Base-by-base conservation (phyloP, 2,888 invertebrate species). In the Ichneumoninae sp. region DNA sequence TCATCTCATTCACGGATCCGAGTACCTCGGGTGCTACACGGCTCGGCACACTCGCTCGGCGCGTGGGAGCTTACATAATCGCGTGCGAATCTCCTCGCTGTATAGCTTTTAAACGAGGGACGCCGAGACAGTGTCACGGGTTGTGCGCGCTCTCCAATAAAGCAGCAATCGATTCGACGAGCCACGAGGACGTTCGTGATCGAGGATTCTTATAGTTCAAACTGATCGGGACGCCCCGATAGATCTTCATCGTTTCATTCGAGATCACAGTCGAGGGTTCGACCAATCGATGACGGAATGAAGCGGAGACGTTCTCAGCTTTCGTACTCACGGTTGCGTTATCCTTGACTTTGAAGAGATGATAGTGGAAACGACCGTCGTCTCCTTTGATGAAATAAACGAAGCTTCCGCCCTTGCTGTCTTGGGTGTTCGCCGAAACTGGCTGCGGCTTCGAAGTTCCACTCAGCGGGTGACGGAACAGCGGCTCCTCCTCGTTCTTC, bases 381-480 rank as follows among this genome's bases (percentile, higher is more conserved):
- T 95, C 95, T 87, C 97, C 96, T 89, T 96, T 95, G 83, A 97
- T 94, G 89, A 97, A 95, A 94, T 97, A 97, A 89, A 97, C 96
- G 91, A 97, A 95, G 86, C 89, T 91, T 47, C 91, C 90, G 96
- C 96, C 70, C 94, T 95, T 84, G 94, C 95, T 85, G 93, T 94
- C 19, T 95, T 96, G 79, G 94, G 95, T 8, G 95, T 94, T 91
- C 93, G 95, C 81, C 93, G 94, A 72, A 93, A 95, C 91, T 94
- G 91, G 87, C 84, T 91, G 90, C 47, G 91, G 90, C 80, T 91
- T 90, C 82, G 89, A 92, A 72, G 89, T 90, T 33, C 89, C 90
- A 75, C 86, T 90, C 77, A 94, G 87, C 6, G 91, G 87, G 82
- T 94, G 94, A 68, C 91, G 90, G 84, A 93, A 92, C 68, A 93